These are phyloP conservation scores for Trogon surrucura DNA, from an alignment of 2,113 vertebrate genomes.

Conservation along the genomic window DNA sequence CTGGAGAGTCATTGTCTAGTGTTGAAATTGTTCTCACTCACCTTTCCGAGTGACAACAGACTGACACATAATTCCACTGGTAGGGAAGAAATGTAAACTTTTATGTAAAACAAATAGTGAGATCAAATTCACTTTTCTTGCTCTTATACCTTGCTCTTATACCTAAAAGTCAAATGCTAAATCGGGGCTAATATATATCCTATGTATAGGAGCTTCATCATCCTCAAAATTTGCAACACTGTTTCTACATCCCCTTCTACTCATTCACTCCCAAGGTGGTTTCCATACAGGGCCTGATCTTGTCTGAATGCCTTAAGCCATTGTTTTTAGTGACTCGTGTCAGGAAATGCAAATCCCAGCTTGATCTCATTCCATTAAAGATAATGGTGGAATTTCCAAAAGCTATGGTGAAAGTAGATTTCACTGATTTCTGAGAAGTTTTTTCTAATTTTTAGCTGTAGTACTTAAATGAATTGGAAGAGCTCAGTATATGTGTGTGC, in stretches of 20 bases:
- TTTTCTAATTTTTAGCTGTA: neutral
- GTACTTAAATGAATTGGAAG: neutral
- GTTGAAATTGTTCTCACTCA: neutral
- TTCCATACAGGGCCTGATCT: neutral
- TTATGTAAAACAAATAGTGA: neutral
- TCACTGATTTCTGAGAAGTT: neutral
- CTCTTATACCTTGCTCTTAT: neutral
- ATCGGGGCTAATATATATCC: neutral
- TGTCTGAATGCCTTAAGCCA: neutral
- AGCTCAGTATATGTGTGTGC: neutral
- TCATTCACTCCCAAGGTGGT: neutral
- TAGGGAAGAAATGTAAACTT: neutral
- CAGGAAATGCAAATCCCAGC: neutral
- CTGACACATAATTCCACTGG: neutral
- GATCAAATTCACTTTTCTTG: neutral
- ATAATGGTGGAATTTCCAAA: neutral
- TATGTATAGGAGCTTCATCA: neutral
- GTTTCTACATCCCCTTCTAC: neutral
- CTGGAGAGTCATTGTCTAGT: neutral
- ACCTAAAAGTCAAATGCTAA: neutral
- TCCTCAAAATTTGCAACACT: neutral
- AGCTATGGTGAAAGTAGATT: neutral
- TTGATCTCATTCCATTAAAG: neutral
- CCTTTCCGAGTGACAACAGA: neutral
- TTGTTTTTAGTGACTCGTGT: neutral